Percentiles rank a stretch among this genome's conserved stretches.
Conservation (phyloP, 2,797 vertebrate genomes). For the Cryptoprocta ferox region DNA sequence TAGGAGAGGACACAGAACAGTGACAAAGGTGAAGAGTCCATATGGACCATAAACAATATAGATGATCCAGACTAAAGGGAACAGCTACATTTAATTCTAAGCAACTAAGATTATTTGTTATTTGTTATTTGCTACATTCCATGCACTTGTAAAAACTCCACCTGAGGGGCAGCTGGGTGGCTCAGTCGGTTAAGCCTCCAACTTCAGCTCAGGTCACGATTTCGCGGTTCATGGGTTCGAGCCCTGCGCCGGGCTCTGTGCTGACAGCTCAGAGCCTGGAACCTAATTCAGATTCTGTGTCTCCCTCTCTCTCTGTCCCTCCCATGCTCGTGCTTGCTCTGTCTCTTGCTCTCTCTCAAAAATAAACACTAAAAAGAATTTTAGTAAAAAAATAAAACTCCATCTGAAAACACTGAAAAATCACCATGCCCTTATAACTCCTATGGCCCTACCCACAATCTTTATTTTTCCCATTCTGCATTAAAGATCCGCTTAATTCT, state of each 20-base stretch:
- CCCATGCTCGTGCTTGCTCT: no score
- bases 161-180: neutral
- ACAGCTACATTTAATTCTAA: neutral
- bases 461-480: neutral
- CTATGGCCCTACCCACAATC: neutral
- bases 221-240: no score
- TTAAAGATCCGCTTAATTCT: neutral
- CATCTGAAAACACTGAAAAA: neutral
- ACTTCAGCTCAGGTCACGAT: no score
- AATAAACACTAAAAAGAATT: no score
- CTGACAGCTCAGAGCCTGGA: no score
- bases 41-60: neutral
- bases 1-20: slow-evolving; percentile 42
- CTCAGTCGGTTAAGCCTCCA: no score
- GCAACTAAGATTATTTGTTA: neutral
- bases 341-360: no score
- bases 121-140: neutral
- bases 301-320: no score
- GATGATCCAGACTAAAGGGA: neutral
- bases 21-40: neutral
- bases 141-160: slow-evolving; percentile 4
- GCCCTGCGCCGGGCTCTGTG: no score
- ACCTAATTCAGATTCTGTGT: no score
- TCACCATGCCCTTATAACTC: neutral
- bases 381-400: neutral